Percentiles rank a stretch among this genome's conserved stretches.
Conservation (phyloP, 2,888 invertebrate genomes). For the Punctoribates punctum region DNA sequence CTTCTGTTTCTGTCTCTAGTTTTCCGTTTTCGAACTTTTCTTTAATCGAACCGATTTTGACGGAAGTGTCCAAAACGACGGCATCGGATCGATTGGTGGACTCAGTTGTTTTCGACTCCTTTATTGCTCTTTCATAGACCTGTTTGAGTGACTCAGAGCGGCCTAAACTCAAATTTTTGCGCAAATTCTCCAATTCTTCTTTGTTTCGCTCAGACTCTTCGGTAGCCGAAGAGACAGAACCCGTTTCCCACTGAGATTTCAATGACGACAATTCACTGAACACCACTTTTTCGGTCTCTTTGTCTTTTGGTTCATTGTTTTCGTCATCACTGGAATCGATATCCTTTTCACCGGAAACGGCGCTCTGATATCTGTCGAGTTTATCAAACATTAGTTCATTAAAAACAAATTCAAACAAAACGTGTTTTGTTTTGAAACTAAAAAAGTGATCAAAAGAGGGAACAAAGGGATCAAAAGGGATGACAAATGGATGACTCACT, state of each 20-base stretch:
- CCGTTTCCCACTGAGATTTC: conserved; percentile 50
- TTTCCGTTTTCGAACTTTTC: conserved; percentile 62
- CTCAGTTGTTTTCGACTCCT: conserved; percentile 35
- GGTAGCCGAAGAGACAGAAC: conserved; percentile 44
- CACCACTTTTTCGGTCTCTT: conserved; percentile 46
- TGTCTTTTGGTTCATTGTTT: conserved; percentile 45
- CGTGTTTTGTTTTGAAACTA: neutral
- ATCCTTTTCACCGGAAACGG: conserved; percentile 49
- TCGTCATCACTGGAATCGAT: conserved; percentile 46
- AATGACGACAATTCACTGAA: conserved; percentile 49
- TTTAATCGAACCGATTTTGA: conserved; percentile 48
- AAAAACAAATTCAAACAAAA: neutral
- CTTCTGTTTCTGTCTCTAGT: conserved; percentile 48
- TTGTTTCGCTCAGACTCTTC: conserved; percentile 55
- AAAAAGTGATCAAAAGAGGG: neutral
- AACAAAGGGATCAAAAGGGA: neutral
- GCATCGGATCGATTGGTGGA: conserved; percentile 65
- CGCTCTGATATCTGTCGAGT: conserved; percentile 47
- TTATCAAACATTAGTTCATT: neutral
- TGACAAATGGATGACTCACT: conserved; percentile 31
- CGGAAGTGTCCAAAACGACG: conserved; percentile 45
- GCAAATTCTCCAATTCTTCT: conserved; percentile 74
- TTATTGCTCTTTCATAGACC: conserved; percentile 75
- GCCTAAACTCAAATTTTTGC: conserved; percentile 65
- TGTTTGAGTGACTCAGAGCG: conserved; percentile 63